phyloP scores from a whole-genome alignment of 1,140 invertebrate genomes.

The Rhagoletis zephyria region DNA sequence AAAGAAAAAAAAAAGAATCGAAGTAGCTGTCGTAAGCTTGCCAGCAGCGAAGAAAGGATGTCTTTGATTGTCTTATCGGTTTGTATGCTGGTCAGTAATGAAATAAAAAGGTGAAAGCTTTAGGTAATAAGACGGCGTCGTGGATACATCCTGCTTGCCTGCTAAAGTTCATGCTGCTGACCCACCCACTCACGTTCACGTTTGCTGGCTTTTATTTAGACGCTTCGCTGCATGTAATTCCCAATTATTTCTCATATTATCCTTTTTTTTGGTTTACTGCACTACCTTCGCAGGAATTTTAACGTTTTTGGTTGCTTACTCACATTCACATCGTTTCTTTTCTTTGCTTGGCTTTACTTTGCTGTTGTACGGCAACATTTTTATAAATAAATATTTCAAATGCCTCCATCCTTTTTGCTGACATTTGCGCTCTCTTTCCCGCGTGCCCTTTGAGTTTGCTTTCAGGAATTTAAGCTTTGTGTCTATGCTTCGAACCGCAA shows the following conservation, averaged over 20 bases:
- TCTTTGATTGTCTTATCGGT: slow-evolving; percentile 45
- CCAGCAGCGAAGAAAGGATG: neutral
- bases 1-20: neutral
- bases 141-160: neutral
- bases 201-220: neutral
- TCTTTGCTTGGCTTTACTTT: neutral
- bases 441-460: neutral
- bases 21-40: neutral
- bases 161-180: neutral
- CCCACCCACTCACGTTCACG: neutral
- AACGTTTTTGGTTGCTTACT: slow-evolving; percentile 15
- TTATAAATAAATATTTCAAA: slow-evolving; percentile 49
- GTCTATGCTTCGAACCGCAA: neutral
- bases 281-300: neutral
- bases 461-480: neutral
- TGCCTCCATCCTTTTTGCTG: slow-evolving; percentile 28
- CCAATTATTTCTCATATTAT: slow-evolving; percentile 9
- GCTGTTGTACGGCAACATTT: neutral
- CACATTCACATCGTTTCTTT: neutral
- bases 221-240: slow-evolving; percentile 28
- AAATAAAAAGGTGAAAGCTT: neutral
- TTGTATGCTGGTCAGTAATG: slow-evolving; percentile 40
- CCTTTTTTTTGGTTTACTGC: neutral
- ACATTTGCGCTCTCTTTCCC: neutral
- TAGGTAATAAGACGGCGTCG: neutral